Conservation (phyloP, 2,888 invertebrate genomes). For the Diadromus collaris region DNA sequence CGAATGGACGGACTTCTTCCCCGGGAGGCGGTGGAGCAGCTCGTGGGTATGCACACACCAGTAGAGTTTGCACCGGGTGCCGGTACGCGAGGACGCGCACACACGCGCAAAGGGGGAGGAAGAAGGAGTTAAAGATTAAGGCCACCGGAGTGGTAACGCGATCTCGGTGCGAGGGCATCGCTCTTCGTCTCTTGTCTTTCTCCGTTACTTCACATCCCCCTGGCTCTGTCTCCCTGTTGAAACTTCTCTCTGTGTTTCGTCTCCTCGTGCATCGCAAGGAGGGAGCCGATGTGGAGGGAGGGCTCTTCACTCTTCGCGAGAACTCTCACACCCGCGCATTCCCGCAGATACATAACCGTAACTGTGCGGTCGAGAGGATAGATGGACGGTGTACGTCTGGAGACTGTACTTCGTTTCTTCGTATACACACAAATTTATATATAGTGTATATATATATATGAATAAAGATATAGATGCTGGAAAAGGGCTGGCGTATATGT, state of each 20-base stretch:
- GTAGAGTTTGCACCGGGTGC: neutral
- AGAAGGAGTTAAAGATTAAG: slow-evolving; percentile 68
- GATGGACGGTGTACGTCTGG: slow-evolving; percentile 32
- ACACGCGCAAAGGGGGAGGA: slow-evolving; percentile 30
- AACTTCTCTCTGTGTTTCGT: neutral
- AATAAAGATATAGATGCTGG: neutral
- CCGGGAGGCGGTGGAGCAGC: slow-evolving; percentile 51
- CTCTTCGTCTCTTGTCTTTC: slow-evolving; percentile 42
- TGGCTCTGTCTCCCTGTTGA: slow-evolving; percentile 29
- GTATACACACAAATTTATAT: no score
- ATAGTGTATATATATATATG: neutral
- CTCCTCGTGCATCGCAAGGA: slow-evolving; percentile 5
- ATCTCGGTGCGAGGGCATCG: slow-evolving; percentile 61
- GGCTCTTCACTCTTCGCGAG: slow-evolving; percentile 52
- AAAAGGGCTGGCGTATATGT: slow-evolving; percentile 14
- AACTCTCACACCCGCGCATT: slow-evolving; percentile 66
- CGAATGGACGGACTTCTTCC: slow-evolving; percentile 63
- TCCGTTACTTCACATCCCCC: slow-evolving; percentile 13
- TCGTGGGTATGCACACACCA: neutral
- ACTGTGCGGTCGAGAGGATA: slow-evolving; percentile 51
- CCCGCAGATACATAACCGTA: slow-evolving; percentile 60
- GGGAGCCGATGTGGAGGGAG: neutral
- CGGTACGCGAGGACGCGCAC: slow-evolving; percentile 8
- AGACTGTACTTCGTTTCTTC: slow-evolving; percentile 16
- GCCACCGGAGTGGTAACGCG: slow-evolving; percentile 75